Evolutionary conservation across 2,888 invertebrate genomes (phyloP), one percentile per base, ranked within the genome.

Genomic region (Idaea dimidiata): DNA sequence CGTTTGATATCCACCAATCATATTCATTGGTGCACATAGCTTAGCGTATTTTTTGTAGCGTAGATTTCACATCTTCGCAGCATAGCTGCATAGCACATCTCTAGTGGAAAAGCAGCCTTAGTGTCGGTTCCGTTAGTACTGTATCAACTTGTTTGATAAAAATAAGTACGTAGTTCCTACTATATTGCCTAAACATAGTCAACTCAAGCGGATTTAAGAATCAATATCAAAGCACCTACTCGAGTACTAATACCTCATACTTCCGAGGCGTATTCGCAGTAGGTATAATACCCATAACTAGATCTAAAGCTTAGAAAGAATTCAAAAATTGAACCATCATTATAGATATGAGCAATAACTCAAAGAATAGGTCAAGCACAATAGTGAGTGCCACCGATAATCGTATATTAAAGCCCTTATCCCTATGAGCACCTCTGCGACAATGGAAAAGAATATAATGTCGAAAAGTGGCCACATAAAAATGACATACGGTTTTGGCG

Each of bases 381-480:
- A 91, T 91, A 89, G 90, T 91, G 88, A 88, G 83, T 88, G 86
- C 81, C 88, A 86, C 88, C 91, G 91, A 92, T 92, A 91, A 91
- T 91, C 92, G 89, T 92, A 92, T 91, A 91, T 92, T 91, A 92
- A 86, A 80, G 87, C 87, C 89, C 90, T 91, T 90, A 91, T 91
- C 91, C 91, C 88, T 86, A 76, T 77, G 84, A 90, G 89, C 89
- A 89, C 91, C 91, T 90, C 84, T 83, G 82, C 86, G 85, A 91
- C 91, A 92, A 91, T 90, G 80, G 90, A 88, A 90, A 83, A 80
- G 91, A 89, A 92, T 91, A 91, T 91, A 91, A 91, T 84, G 89
- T 83, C 86, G 87, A 89, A 91, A 91, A 92, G 92, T 90, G 89
- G 87, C 82, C 88, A 88, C 89, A 92, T 91, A 92, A 92, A 92